Evolutionary conservation across 35 echinoderm and acorn worm genomes (phyloP), one percentile per base, ranked within the genome.

Genomic region (Amphiura filiformis): DNA sequence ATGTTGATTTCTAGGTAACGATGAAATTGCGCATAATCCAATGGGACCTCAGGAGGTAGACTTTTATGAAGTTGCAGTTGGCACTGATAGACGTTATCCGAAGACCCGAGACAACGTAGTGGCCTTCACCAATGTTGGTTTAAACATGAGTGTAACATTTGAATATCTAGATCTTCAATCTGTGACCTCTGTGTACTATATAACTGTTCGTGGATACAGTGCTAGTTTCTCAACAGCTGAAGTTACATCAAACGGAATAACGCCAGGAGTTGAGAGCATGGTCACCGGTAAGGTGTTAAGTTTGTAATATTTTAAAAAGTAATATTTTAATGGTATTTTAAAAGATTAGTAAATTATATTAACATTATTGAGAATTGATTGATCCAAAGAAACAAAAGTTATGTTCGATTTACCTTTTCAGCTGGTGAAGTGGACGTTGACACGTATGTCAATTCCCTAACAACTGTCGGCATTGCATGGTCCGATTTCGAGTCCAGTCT

Each of bases 201-300:
- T 82, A 26, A 89, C 87, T 13, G 87, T 89, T 14, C 44, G 78
- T 14, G 87, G 40, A 36, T 65, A 82, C 52, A 81, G 87, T 75
- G 79, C 1, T 0, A 33, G 17, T 32, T 57, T 64, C 26, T 39
- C 87, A 12, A 81, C 34, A 34, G 87, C 87, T 38, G 78, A 89
- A 61, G 78, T 89, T 20, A 89, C 87, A 70, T 89, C 87, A 65
- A 82, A 80, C 38, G 87, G 87, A n/a, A 81, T 89, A 0, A 0
- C 11, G 0, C 78, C 56, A 82, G 87, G 87, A 9, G 36, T 81
- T 2, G 79, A 56, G 11, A 39, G 78, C 14, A 61, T 1, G 36
- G 87, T 89, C 32, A 0, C 32, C 7, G 84, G 84, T 87, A 76
- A n/a, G 57, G n/a, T n/a, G n/a, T n/a, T n/a, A n/a, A n/a, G n/a